Evolutionary conservation across 2,888 invertebrate genomes (phyloP), one percentile per base, ranked within the genome.

Genomic region (Horisme vitalbata): DNA sequence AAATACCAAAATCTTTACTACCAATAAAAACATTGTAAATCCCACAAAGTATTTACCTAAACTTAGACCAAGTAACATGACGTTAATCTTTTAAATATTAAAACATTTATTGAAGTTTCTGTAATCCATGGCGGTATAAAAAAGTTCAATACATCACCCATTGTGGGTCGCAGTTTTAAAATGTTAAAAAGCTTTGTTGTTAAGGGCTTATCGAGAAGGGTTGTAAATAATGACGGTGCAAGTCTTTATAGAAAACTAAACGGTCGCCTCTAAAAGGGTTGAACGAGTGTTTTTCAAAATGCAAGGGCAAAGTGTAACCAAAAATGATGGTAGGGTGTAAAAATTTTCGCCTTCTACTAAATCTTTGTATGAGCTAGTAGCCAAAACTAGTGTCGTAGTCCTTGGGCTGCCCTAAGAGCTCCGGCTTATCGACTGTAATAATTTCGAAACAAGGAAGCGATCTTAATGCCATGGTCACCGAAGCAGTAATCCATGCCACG

Each of bases 131-230:
- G 56, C 51, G 69, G 65, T 65, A 55, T 8, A 65, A 77, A 80
- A 80, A 83, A 80, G 74, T 64, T 71, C 79, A 73, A 84, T 83
- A 70, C 78, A 76, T 78, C 79, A 77, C 67, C 76, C 65, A 78
- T 87, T 87, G 81, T 86, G 72, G 67, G 68, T 56, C 67, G 72
- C 58, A 76, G 81, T 83, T 88, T 88, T 83, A 79, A 88, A 87
- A 88, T 86, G 86, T 87, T 88, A 86, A 86, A 85, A 84, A 79
- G 83, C 74, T 79, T 85, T 87, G 87, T 88, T 84, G 84, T 85
- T 71, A 79, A 85, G 84, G 86, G 85, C 71, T 81, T 75, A 77
- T 74, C 74, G 71, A 65, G 80, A 83, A 83, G 87, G 88, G 88
- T 83, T 88, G 83, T 87, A 89, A 89, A 89, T 86, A 89, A 89